Evolutionary conservation across 2,888 invertebrate species (phyloP).

Genomic region (Dicyrtomina minuta): DNA sequence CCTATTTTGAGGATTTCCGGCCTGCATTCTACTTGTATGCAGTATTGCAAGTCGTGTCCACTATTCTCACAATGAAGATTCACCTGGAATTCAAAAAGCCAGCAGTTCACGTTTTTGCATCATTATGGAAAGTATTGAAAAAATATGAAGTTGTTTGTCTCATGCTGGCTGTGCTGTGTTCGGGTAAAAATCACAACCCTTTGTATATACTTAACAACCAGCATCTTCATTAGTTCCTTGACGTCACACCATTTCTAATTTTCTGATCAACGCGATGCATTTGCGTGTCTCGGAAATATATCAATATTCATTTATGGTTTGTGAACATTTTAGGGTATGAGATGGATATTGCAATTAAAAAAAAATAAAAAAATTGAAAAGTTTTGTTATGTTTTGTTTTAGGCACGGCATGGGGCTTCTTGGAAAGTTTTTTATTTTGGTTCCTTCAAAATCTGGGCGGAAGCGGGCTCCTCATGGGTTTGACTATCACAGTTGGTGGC

Average conservation of each 20-base stretch:
- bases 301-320: no score
- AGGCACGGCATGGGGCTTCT: conserved; percentile 79
- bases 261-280: no score
- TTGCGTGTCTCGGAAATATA: no score
- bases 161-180: conserved; percentile 70
- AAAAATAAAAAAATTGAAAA: not conserved
- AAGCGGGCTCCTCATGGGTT: conserved; percentile 75
- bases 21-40: conserved; percentile 77
- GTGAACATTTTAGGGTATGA: conserved; percentile 14
- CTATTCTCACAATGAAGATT: conserved; percentile 69
- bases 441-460: conserved; percentile 74
- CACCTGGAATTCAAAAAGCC: conserved; percentile 75
- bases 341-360: conserved; percentile 6
- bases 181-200: conserved; percentile 62
- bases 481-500: conserved; percentile 75
- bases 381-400: conserved; percentile 50
- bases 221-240: no score
- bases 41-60: conserved; percentile 68
- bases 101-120: conserved; percentile 68
- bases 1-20: conserved; percentile 58
- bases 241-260: no score
- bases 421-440: conserved; percentile 79
- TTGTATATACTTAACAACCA: no score
- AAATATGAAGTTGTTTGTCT: conserved; percentile 71
- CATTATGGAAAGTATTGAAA: conserved; percentile 68